A percentile compares a stretch with the other conserved stretches of the same genome.
phyloP scores from a whole-genome alignment of 2,797 vertebrate species.

The Tamandua tetradactyla region DNA sequence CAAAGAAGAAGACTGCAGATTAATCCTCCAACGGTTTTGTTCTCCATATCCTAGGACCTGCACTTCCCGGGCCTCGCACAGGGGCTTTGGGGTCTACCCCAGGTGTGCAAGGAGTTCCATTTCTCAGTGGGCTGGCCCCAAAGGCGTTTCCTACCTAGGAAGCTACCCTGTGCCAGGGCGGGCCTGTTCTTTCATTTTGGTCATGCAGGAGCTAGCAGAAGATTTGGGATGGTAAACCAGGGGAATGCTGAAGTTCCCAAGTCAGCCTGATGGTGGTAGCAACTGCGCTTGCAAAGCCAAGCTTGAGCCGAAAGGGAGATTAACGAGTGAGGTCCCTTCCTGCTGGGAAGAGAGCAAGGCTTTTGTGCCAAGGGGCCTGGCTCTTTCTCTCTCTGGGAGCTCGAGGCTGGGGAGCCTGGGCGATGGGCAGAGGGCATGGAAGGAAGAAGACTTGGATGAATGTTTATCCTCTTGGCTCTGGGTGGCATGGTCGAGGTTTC shows the following conservation, averaged over 20 bases:
- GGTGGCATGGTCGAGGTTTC: not conserved
- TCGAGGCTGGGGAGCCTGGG: not conserved
- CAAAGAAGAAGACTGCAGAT: not conserved
- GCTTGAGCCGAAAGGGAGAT: not conserved
- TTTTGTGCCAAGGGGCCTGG: no score
- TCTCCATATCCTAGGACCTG: not conserved
- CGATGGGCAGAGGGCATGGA: accelerated
- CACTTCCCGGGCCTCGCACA: not conserved
- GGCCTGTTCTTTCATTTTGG: not conserved
- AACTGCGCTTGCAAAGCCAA: constrained; percentile 83
- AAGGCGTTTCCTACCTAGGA: not conserved
- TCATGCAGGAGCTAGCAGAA: not conserved
- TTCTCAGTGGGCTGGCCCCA: not conserved
- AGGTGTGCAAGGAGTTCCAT: no score
- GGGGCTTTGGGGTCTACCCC: not conserved
- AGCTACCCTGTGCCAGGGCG: accelerated
- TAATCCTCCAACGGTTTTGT: not conserved
- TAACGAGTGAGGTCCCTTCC: not conserved
- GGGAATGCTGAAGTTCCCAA: constrained; percentile 1
- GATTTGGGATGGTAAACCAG: accelerated
- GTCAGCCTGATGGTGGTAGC: constrained; percentile 87
- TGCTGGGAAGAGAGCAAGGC: not conserved
- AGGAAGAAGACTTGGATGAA: not conserved
- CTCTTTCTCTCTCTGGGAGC: not conserved
- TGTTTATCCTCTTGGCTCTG: not conserved